A percentile compares a stretch with the other conserved stretches of the same genome.
phyloP scores from a whole-genome alignment of 1,140 invertebrate species.

The Drosophila busckii region DNA sequence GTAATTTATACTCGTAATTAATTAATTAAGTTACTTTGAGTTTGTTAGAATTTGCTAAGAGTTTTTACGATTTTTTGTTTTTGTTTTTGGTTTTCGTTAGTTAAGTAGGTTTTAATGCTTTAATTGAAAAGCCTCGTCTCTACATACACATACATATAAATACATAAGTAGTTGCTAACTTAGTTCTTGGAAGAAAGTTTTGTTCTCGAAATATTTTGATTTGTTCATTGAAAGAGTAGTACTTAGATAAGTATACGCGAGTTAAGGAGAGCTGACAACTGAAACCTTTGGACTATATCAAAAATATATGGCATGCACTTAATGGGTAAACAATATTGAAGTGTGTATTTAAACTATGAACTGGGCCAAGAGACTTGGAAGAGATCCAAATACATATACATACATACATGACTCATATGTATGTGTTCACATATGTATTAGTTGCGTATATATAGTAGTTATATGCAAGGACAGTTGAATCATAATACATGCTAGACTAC shows the following conservation, averaged over 20 bases:
- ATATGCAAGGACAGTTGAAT: constrained; percentile 33
- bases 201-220: constrained; percentile 56
- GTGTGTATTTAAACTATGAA: constrained; percentile 1
- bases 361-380: constrained; percentile 6
- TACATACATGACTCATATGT: too few species aligned
- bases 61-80: constrained; percentile 48
- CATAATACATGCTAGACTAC: constrained; percentile 60
- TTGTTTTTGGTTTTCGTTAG: constrained; percentile 29
- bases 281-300: constrained; percentile 49
- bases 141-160: constrained; percentile 61
- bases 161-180: constrained; percentile 66
- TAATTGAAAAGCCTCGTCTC: constrained; percentile 55
- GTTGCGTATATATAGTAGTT: too few species aligned
- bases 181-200: constrained; percentile 72
- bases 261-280: constrained; percentile 32
- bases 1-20: too few species aligned
- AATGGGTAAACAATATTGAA: constrained; percentile 2
- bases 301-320: constrained; percentile 15
- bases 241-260: too few species aligned
- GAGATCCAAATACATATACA: constrained; percentile 29
- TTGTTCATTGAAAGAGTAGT: constrained; percentile 39
- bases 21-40: constrained; percentile 70
- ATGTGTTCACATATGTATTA: too few species aligned
- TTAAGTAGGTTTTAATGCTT: constrained; percentile 36
- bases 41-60: constrained; percentile 73